Conservation (phyloP, 2,113 vertebrate genomes). For the Stercorarius parasiticus region DNA sequence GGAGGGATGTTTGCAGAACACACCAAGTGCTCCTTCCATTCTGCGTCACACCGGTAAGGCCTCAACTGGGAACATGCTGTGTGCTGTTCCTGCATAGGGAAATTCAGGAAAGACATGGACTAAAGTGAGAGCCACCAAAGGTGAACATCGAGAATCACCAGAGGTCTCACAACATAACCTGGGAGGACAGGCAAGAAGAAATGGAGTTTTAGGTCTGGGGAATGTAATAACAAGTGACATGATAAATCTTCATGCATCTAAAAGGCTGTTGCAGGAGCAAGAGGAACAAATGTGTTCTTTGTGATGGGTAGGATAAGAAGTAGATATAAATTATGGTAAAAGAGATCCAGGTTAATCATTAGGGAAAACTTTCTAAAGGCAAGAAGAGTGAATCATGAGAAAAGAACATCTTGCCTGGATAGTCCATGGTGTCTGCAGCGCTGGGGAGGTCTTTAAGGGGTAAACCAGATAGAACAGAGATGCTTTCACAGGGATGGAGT, state of each 20-base stretch:
- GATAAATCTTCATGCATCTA: not conserved
- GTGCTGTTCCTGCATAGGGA: not conserved
- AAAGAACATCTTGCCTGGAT: not conserved
- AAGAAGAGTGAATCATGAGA: not conserved
- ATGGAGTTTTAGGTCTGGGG: not conserved
- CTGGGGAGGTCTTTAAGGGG: not conserved
- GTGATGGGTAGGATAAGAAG: not conserved
- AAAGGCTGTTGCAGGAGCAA: not conserved
- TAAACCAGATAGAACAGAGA: not conserved
- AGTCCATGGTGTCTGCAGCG: not conserved
- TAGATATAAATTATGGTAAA: not conserved
- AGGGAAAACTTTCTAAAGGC: not conserved
- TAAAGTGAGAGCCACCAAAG: not conserved
- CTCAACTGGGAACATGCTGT: accelerated
- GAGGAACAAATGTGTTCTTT: not conserved
- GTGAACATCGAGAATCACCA: not conserved
- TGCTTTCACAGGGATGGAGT: not conserved
- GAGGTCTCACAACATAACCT: not conserved
- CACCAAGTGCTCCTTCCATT: not conserved
- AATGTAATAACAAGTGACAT: not conserved
- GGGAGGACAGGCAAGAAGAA: not conserved
- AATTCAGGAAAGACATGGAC: not conserved
- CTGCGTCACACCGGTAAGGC: not conserved
- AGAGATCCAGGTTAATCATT: not conserved
- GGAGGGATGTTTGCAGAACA: not conserved